Conservation (phyloP, 1,140 invertebrate species). For the Scaptodrosophila lebanonensis region DNA sequence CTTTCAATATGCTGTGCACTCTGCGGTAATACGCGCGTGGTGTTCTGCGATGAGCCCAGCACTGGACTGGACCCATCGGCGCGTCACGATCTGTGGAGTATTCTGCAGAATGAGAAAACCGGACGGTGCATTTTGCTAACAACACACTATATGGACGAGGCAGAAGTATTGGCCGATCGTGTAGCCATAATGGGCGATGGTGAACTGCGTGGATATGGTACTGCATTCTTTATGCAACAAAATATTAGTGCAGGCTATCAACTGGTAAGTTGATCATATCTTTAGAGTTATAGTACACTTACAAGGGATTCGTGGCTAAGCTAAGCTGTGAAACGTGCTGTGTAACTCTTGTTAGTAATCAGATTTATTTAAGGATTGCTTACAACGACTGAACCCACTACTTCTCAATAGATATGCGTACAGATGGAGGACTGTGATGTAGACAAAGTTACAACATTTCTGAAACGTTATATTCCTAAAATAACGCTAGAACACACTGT, state of each 20-base stretch:
- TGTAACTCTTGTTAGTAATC: too few species aligned
- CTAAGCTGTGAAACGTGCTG: too few species aligned
- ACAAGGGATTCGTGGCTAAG: too few species aligned
- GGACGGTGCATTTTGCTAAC: slow-evolving; percentile 90
- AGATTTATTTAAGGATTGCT: too few species aligned
- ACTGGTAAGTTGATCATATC: too few species aligned
- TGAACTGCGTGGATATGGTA: slow-evolving; percentile 87
- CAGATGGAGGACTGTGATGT: slow-evolving; percentile 12
- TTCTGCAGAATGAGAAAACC: slow-evolving; percentile 78
- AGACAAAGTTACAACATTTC: slow-evolving; percentile 23
- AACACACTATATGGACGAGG: slow-evolving; percentile 98
- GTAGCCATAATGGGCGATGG: slow-evolving; percentile 93
- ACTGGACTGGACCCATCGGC: slow-evolving; percentile 94
- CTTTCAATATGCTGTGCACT: slow-evolving; percentile 87
- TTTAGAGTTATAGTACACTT: too few species aligned
- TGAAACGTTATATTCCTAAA: background rate
- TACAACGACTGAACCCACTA: too few species aligned
- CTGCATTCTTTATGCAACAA: slow-evolving; percentile 90
- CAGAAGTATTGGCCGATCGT: slow-evolving; percentile 92
- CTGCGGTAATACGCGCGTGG: slow-evolving; percentile 80
- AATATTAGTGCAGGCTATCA: slow-evolving; percentile 80
- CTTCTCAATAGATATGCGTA: too few species aligned
- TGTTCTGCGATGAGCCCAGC: slow-evolving; percentile 94
- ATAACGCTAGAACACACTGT: background rate
- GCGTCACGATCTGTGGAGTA: slow-evolving; percentile 91